Base-by-base conservation (phyloP, 2,113 vertebrate genomes). In the Oncorhynchus keta region DNA sequence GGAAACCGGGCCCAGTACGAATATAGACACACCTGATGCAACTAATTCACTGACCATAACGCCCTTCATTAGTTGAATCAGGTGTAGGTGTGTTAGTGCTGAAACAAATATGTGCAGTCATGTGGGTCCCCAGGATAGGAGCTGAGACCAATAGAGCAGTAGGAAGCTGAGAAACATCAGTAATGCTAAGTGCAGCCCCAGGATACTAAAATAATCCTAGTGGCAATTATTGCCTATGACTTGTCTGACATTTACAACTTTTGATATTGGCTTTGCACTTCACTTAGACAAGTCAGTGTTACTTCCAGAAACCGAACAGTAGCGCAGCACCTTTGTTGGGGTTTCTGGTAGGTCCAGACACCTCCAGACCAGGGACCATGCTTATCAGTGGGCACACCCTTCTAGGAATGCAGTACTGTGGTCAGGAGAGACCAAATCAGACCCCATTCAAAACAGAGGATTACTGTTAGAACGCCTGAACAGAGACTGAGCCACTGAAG, bases 271-370 rank as follows among this genome's bases (percentile, higher is more conserved):
- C 57, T 73, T 62, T 13, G 22, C 55, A 35, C 57, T 32, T 62
- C 28, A 22, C 70, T 55, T 14, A 35, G 55, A 28, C 28, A 30
- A 61, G 30, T 32, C 22, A 55, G 48, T 55, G 49, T 45, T 71
- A 55, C 14, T 45, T 69, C 70, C 26, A 51, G 30, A 20, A 69
- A 22, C 13, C 49, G 48, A 22, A 72, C 28, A 61, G 2, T 48
- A 35, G 51, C 51, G 59, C 3, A 39, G 51, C 32, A 72, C 51
- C 68, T 85, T 69, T 72, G n/a, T 70, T 66, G 77, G 66, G 57
- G 72, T 74, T 64, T 78, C 24, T n/a, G 35, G 5, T 18, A 28
- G 16, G 24, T 62, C 2, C 7, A 3, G 2, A 18, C 7, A 72
- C 18, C 65, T 68, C 69, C 35, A 67, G 51, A 68, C 28, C 12